Conservation (phyloP, 1,140 invertebrate genomes). For the Anthonomus grandis region DNA sequence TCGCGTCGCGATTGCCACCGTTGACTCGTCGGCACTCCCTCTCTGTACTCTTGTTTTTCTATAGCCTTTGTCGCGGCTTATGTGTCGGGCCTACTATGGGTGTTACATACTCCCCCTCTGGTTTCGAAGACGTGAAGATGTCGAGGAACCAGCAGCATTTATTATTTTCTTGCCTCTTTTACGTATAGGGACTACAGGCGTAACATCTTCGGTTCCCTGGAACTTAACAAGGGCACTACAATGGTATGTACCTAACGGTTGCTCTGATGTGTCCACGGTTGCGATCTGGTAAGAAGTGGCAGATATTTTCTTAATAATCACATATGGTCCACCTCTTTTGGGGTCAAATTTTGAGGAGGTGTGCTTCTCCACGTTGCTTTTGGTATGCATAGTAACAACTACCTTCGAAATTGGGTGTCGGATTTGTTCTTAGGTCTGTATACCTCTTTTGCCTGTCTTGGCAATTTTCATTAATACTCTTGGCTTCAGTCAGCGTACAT, state of each 20-base stretch:
- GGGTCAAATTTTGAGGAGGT: constrained; percentile 34
- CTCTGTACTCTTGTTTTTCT: too few relatives aligned
- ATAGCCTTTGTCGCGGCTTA: too few relatives aligned
- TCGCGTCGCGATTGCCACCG: too few relatives aligned
- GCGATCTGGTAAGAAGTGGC: background rate
- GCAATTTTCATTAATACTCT: constrained; percentile 1
- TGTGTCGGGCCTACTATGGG: too few relatives aligned
- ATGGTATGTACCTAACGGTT: constrained; percentile 17
- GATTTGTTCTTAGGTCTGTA: background rate
- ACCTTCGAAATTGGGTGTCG: constrained; percentile 12
- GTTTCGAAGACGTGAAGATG: too few relatives aligned
- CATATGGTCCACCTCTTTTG: constrained; percentile 34
- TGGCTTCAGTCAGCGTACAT: constrained; percentile 4
- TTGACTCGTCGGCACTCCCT: too few relatives aligned
- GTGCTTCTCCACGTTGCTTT: constrained; percentile 27
- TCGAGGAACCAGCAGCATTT: too few relatives aligned
- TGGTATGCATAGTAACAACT: constrained; percentile 23
- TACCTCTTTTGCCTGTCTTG: constrained; percentile 21
- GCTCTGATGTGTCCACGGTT: background rate
- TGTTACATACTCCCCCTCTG: too few relatives aligned
- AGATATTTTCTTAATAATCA: background rate
- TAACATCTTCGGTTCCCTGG: background rate
- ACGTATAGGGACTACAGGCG: constrained; percentile 4
- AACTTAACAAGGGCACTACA: background rate
- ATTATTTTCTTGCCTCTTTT: too few relatives aligned